Evolutionary conservation across 2,797 vertebrate species (phyloP).

Genomic region (Malurus leucopterus): DNA sequence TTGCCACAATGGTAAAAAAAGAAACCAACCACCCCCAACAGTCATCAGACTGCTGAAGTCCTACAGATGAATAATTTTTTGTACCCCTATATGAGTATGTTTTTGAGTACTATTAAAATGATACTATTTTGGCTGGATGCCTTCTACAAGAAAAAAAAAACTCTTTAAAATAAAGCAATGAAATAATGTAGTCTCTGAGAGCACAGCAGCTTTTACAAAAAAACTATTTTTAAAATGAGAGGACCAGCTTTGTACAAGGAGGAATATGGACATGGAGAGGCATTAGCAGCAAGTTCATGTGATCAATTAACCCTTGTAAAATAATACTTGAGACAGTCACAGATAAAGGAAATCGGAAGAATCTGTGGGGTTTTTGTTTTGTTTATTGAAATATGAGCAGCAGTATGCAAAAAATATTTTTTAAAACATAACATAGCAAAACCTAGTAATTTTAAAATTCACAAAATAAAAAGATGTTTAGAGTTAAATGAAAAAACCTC

Average conservation of each 20-base stretch:
- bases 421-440: constrained; percentile 71
- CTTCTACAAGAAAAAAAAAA: not conserved
- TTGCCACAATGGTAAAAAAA: not conserved
- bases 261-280: not conserved
- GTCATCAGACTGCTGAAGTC: not conserved
- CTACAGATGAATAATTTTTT: not conserved
- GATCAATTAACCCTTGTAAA: not conserved
- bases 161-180: not conserved
- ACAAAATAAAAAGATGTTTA: constrained; percentile 62
- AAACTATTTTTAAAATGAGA: not conserved
- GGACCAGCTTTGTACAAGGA: not conserved
- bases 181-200: not conserved
- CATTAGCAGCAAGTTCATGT: not conserved
- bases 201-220: not conserved
- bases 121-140: not conserved
- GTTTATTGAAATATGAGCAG: constrained; percentile 76
- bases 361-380: not conserved
- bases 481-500: constrained; percentile 50
- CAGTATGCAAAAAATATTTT: constrained; percentile 73
- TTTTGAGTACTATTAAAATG: not conserved
- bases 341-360: constrained; percentile 11
- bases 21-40: not conserved
- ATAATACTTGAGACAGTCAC: not conserved
- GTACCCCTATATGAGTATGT: not conserved
- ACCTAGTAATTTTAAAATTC: constrained; percentile 64